Evolutionary conservation across 2,888 invertebrate species (phyloP).

Genomic region (Bembecia ichneumoniformis): DNA sequence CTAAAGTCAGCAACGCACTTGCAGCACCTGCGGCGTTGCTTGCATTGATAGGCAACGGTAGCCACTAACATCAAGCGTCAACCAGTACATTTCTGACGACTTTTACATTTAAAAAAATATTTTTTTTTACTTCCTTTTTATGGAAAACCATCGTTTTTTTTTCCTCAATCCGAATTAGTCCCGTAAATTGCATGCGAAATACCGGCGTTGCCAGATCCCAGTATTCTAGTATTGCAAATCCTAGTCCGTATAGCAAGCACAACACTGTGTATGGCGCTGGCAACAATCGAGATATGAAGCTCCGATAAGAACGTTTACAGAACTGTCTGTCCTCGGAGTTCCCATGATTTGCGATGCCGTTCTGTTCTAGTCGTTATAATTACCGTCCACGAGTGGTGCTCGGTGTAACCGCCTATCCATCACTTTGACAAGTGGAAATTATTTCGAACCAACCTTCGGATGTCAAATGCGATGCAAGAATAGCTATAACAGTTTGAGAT

Average conservation of each 20-base stretch:
- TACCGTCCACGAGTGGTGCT: too few relatives aligned
- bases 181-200: not conserved
- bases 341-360: slow-evolving; percentile 68
- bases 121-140: not conserved
- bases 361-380: slow-evolving; percentile 68
- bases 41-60: too few relatives aligned
- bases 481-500: slow-evolving; percentile 39
- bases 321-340: slow-evolving; percentile 57
- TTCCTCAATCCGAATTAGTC: too few relatives aligned
- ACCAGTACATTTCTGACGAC: too few relatives aligned
- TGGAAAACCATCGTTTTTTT: too few relatives aligned
- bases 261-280: slow-evolving; percentile 19
- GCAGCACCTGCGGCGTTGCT: not conserved
- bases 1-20: too few relatives aligned
- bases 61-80: too few relatives aligned
- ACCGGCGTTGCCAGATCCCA: not conserved
- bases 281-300: slow-evolving; percentile 64
- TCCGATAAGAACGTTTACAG: slow-evolving; percentile 63
- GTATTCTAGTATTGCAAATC: too few relatives aligned
- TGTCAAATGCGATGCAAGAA: slow-evolving; percentile 22
- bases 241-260: not conserved
- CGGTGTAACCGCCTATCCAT: slow-evolving; percentile 61
- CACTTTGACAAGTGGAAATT: slow-evolving; percentile 57
- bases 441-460: slow-evolving; percentile 42
- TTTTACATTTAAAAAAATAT: too few relatives aligned